Evolutionary conservation across 2,888 invertebrate species (phyloP).

Genomic region (Imbricaverruca yamaguchii): DNA sequence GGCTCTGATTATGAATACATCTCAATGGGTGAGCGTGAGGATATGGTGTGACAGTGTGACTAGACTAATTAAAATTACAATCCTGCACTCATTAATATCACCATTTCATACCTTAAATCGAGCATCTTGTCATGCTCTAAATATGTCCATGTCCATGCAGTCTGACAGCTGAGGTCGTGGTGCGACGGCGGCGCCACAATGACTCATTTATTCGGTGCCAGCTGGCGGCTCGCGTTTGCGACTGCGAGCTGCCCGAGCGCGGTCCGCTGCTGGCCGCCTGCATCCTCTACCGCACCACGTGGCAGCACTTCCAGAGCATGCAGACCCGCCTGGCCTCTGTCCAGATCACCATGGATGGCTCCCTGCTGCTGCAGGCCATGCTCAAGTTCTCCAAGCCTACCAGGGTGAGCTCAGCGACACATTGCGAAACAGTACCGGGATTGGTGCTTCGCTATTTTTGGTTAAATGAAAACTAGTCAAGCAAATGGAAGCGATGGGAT

Average conservation of each 20-base stretch:
- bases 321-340: not conserved
- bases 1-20: too few relatives aligned
- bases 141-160: not conserved
- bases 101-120: too few relatives aligned
- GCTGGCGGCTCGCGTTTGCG: not conserved
- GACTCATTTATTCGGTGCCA: not conserved
- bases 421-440: not conserved
- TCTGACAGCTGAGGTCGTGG: too few relatives aligned
- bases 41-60: too few relatives aligned
- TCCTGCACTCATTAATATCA: too few relatives aligned
- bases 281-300: not conserved
- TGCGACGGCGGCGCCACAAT: too few relatives aligned
- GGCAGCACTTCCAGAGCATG: not conserved
- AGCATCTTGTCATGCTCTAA: too few relatives aligned
- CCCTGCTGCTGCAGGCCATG: constrained; percentile 4
- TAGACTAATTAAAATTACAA: too few relatives aligned
- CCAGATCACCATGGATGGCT: not conserved
- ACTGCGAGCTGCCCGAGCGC: not conserved
- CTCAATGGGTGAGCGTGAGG: too few relatives aligned
- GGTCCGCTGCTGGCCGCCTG: not conserved
- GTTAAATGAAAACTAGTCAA: too few relatives aligned
- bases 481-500: too few relatives aligned
- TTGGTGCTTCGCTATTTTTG: too few relatives aligned
- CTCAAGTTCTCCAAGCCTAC: constrained; percentile 12
- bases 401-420: not conserved